phyloP scores from a whole-genome alignment of 2,797 vertebrate genomes.

The Cryptoprocta ferox region DNA sequence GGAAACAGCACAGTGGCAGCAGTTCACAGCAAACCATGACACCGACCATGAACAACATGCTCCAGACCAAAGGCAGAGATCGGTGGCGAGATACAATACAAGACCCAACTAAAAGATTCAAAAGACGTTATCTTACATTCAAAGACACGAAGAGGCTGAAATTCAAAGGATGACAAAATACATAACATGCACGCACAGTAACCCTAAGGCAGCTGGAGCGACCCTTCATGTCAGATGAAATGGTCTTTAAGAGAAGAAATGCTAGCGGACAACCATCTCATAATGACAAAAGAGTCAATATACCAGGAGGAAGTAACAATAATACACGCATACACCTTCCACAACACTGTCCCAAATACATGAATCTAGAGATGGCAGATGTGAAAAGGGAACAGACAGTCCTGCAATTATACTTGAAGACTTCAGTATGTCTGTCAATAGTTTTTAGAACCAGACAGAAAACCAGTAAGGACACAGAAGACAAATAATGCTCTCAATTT shows the following conservation, averaged over 20 bases:
- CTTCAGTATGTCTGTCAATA: background rate
- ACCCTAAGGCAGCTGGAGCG: background rate
- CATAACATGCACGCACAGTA: accelerated
- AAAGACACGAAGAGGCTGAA: background rate
- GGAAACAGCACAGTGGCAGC: background rate
- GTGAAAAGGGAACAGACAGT: background rate
- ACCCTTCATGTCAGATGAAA: background rate
- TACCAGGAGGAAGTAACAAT: background rate
- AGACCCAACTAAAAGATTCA: background rate
- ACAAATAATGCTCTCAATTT: background rate
- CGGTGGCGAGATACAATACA: accelerated
- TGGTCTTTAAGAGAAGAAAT: background rate
- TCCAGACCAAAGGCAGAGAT: accelerated
- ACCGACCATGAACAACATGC: background rate
- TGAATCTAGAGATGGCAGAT: background rate
- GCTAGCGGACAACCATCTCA: background rate
- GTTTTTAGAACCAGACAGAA: background rate
- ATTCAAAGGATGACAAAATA: background rate
- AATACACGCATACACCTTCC: background rate
- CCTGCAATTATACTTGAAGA: background rate
- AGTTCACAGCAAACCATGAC: accelerated
- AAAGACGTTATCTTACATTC: background rate
- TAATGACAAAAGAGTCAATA: background rate
- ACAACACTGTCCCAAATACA: background rate
- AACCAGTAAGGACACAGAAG: background rate